Conservation (phyloP, 23 tunicate species). For the Trididemnum miniatum region DNA sequence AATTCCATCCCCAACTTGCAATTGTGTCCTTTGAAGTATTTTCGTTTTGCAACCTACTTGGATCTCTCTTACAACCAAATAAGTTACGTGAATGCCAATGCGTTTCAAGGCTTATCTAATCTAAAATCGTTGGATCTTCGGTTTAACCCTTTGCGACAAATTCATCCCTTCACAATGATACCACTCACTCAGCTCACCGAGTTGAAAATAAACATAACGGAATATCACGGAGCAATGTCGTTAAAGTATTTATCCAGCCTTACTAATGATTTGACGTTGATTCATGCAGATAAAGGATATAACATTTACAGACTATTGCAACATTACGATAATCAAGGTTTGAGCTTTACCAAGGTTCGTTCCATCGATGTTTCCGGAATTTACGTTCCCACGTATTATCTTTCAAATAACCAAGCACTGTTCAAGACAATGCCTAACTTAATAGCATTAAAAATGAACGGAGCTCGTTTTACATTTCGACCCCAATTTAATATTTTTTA, state of each 20-base stretch:
- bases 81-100: background rate
- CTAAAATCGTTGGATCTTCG: conserved; percentile 6
- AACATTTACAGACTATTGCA: background rate
- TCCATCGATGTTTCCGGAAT: conserved; percentile 10
- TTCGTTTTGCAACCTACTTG: background rate
- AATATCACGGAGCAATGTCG: background rate
- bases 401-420: background rate
- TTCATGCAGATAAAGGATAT: background rate
- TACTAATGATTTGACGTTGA: background rate
- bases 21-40: background rate
- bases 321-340: background rate
- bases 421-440: conserved; percentile 6
- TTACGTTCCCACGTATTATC: background rate
- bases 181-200: background rate
- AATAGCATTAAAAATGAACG: background rate
- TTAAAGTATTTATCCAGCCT: background rate
- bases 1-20: background rate
- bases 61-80: conserved; percentile 25
- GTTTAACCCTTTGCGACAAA: conserved; percentile 14
- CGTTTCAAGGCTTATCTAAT: background rate
- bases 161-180: background rate
- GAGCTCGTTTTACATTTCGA: background rate
- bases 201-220: background rate
- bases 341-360: background rate
- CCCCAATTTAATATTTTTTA: conserved; percentile 18